phyloP scores from a whole-genome alignment of 2,113 vertebrate species.

The Gopherus evgoodei region DNA sequence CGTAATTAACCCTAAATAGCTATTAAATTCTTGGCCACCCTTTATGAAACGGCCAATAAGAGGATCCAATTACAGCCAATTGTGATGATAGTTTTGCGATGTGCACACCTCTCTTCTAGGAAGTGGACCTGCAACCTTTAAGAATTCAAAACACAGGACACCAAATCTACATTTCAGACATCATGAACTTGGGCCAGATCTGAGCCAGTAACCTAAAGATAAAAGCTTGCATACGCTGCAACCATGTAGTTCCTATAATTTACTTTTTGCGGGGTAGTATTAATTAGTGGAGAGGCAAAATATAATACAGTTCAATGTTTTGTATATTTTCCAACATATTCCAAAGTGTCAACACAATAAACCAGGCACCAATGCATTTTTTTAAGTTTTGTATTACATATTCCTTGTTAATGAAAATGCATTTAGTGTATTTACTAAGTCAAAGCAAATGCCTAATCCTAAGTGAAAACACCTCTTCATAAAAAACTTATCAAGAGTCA shows the following conservation, averaged over 20 bases:
- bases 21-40: not conserved
- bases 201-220: not conserved
- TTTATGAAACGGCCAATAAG: not conserved
- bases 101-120: not conserved
- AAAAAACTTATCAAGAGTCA: not conserved
- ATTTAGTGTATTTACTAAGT: not conserved
- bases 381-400: not conserved
- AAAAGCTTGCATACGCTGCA: not conserved
- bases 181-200: not conserved
- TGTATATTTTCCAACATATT: not conserved
- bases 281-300: not conserved
- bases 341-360: not conserved
- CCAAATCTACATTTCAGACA: not conserved
- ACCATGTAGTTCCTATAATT: not conserved
- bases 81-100: not conserved
- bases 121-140: not conserved
- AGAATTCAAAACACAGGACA: not conserved
- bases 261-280: not conserved
- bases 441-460: not conserved
- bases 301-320: not conserved
- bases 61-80: not conserved
- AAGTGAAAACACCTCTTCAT: not conserved
- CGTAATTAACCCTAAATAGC: not conserved
- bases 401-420: not conserved
- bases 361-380: not conserved